A percentile compares a stretch with the other conserved stretches of the same genome.
phyloP scores from a whole-genome alignment of 1,140 invertebrate genomes.

The Bombus superbus region DNA sequence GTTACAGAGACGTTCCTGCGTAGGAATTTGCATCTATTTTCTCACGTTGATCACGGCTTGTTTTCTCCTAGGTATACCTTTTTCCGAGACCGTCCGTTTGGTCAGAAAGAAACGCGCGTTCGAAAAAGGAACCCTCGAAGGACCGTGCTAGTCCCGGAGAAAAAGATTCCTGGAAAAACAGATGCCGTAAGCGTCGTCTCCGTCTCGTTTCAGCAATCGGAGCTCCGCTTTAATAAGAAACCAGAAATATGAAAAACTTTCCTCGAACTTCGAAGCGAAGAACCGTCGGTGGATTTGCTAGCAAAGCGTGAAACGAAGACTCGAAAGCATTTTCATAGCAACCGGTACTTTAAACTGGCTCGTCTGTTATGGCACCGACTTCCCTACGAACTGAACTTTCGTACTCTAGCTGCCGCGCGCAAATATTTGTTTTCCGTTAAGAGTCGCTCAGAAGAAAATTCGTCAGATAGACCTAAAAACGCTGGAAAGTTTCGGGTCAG shows the following conservation, averaged over 20 bases:
- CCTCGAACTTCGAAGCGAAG: neutral
- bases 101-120: no score
- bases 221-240: conserved; percentile 1
- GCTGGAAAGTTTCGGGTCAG: neutral
- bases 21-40: neutral
- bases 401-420: neutral
- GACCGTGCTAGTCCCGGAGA: neutral
- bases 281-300: neutral
- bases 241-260: neutral
- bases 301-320: conserved; percentile 7
- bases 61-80: accelerated
- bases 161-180: neutral
- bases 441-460: neutral
- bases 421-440: conserved; percentile 50
- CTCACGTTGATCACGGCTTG: neutral
- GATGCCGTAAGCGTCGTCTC: neutral
- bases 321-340: neutral
- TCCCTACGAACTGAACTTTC: conserved; percentile 3
- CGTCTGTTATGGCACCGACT: conserved; percentile 8
- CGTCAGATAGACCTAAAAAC: neutral
- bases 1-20: no score
- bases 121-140: neutral
- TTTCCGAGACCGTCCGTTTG: neutral
- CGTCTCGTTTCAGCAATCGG: neutral
- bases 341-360: neutral